phyloP scores from a whole-genome alignment of 2,888 invertebrate genomes.

The Epinotia ramella region DNA sequence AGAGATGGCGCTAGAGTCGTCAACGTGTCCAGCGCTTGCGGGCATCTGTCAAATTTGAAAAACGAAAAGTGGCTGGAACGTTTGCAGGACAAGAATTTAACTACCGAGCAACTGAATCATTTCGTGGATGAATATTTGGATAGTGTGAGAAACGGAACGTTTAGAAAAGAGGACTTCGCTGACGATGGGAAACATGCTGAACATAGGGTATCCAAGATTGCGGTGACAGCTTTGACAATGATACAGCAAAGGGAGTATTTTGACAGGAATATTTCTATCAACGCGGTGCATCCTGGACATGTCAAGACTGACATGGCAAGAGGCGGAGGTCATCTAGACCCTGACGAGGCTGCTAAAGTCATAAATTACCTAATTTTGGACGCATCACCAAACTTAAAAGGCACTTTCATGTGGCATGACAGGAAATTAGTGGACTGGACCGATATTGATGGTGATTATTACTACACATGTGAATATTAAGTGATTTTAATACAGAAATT shows the following conservation, averaged over 20 bases:
- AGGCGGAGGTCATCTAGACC: slow-evolving; percentile 85
- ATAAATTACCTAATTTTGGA: slow-evolving; percentile 87
- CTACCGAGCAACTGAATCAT: slow-evolving; percentile 66
- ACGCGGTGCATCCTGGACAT: slow-evolving; percentile 74
- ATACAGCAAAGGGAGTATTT: slow-evolving; percentile 71
- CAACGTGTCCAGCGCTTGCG: slow-evolving; percentile 86
- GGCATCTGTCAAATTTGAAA: slow-evolving; percentile 75
- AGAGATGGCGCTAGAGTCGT: slow-evolving; percentile 90
- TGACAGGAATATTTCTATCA: slow-evolving; percentile 70
- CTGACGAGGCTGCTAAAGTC: slow-evolving; percentile 84
- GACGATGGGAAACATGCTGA: slow-evolving; percentile 78
- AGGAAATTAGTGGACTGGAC: slow-evolving; percentile 87
- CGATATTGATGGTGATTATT: slow-evolving; percentile 70
- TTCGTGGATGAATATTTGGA: slow-evolving; percentile 75
- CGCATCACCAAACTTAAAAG: slow-evolving; percentile 85
- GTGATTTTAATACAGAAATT: not conserved
- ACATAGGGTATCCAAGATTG: slow-evolving; percentile 76
- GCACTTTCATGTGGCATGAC: slow-evolving; percentile 88
- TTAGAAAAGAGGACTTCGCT: slow-evolving; percentile 73
- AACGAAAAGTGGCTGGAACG: slow-evolving; percentile 69
- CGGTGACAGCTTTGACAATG: slow-evolving; percentile 72
- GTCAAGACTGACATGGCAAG: slow-evolving; percentile 73
- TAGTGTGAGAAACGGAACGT: slow-evolving; percentile 73
- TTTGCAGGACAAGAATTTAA: slow-evolving; percentile 65
- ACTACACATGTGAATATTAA: slow-evolving; percentile 53